Base-by-base conservation (phyloP, 2,113 vertebrate genomes). In the Eurypyga helias region DNA sequence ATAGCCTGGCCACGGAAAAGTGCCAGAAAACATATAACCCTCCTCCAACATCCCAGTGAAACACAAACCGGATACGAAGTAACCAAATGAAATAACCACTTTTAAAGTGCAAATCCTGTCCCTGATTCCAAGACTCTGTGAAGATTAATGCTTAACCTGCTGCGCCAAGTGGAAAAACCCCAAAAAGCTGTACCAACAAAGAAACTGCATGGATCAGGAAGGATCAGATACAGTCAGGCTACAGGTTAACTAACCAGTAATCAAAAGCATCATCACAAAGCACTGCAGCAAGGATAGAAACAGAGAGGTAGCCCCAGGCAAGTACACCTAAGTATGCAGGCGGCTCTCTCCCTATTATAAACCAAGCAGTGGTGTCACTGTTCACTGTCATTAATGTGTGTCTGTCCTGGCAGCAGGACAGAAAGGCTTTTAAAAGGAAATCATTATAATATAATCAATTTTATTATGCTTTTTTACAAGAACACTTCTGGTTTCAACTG, bases 381-480 rank as follows among this genome's bases (percentile, higher is more conserved):
- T 45, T 91, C 18, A 4, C 86, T 79, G 90, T 89, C 89, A 89
- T 58, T 86, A 78, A 49, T 23, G 58, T 46, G 52, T 33, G 71
- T 77, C 54, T 34, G 15, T 51, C 91, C 83, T 96, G 86, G 76
- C 82, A 97, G 77, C 33, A 76, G 41, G n/a, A 97, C 89, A 97
- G 94, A 97, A 95, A 97, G 38, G 52, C 64, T 96, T 90, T 95
- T 90, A 96, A 92, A 97, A 81, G 83, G 78, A 97, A 97, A 97
- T 90, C 58, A 87, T 85, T 70, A 90, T 17, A 88, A 49, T 45
- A 38, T 67, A 21, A 91, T 95, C 81, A 31, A 90, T 75, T 97
- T 97, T 94, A 96, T 88, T 89, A 26, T 57, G 51, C 41, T 66
- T 95, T 65, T 96, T 95, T 92, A 93, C 41, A 93, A 97, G 73